Percentiles rank a stretch among this genome's conserved stretches.
Conservation (phyloP, 2,113 vertebrate genomes). For the Zingel zingel region DNA sequence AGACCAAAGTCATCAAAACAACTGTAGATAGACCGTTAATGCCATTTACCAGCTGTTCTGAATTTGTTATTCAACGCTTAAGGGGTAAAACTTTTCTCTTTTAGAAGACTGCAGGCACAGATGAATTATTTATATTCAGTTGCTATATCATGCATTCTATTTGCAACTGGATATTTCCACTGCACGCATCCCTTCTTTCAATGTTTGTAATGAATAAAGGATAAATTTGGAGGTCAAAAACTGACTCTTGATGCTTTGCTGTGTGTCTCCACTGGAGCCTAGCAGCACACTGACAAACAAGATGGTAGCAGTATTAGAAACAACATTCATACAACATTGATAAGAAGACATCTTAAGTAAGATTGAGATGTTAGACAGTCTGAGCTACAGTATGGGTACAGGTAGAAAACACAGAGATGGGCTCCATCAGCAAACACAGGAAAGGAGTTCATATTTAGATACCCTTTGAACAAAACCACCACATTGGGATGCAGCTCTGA, state of each 20-base stretch:
- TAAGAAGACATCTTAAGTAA: slow-evolving; percentile 57
- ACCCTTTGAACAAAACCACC: slow-evolving; percentile 49
- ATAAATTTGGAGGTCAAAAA: neutral
- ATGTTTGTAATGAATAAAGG: neutral
- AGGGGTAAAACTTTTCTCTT: slow-evolving; percentile 15
- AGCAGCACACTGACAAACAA: slow-evolving; percentile 85
- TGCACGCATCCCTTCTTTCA: neutral
- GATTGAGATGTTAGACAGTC: slow-evolving; percentile 70
- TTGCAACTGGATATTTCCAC: neutral
- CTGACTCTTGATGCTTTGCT: slow-evolving; percentile 52
- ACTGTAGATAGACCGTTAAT: neutral
- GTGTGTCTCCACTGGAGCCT: slow-evolving; percentile 81
- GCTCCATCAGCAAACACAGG: slow-evolving; percentile 64
- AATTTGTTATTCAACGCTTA: slow-evolving; percentile 15
- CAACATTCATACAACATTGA: slow-evolving; percentile 78
- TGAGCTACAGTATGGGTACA: slow-evolving; percentile 73
- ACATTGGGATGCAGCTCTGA: slow-evolving; percentile 68
- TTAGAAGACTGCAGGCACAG: slow-evolving; percentile 1
- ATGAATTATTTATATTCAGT: slow-evolving; percentile 13
- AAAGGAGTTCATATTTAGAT: slow-evolving; percentile 46
- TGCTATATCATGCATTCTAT: neutral
- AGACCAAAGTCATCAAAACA: neutral
- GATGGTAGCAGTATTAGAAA: slow-evolving; percentile 80
- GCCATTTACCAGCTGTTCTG: slow-evolving; percentile 23
- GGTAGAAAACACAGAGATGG: slow-evolving; percentile 80